Evolutionary conservation across 1,140 invertebrate species (phyloP), one percentile per base, ranked within the genome.

Genomic region (Hylaeus anthracinus): DNA sequence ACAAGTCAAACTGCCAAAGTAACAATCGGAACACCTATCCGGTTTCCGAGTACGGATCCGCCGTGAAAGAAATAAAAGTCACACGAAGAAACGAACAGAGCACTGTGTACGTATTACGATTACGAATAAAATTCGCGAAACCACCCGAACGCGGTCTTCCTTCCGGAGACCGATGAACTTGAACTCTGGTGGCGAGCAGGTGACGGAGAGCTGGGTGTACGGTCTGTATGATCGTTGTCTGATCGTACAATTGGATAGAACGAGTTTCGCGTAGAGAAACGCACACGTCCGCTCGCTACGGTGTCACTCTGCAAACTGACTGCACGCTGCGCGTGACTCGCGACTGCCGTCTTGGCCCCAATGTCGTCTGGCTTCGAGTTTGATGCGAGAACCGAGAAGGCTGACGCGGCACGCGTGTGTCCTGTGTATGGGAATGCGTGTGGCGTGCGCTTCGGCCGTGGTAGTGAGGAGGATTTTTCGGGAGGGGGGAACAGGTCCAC

Each of bases 251-350:
- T 56, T 37, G 45, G 55, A 1, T 14, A 14, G 43, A n/a, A 26
- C 5, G 8, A n/a, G 1, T 48, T 69, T 9, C 45, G 55, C 70
- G 58, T 4, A 71, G 63, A 60, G 56, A 58, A 37, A 69, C 67
- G 56, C 72, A 67, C 78, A 86, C 89, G 90, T 92, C 86, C 87
- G 75, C 83, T 90, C 91, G 81, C 82, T 88, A 78, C 86, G 88
- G 85, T 86, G 89, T 81, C 90, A 81, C 88, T 78, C 88, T 92
- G 88, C 88, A 81, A 89, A 93, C 92, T 93, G 91, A 92, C 84
- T 91, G 74, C 81, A 81, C 87, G 75, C 83, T 82, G 87, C 89
- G 84, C 81, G 85, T 88, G 79, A 86, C 87, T 89, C 84, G 72
- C 86, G 88, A 90, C 86, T 88, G 82, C 78, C 66, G 84, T 83